These are phyloP conservation scores for Cyanoderma ruficeps DNA, from an alignment of 2,113 vertebrate species.

Conservation along the genomic window DNA sequence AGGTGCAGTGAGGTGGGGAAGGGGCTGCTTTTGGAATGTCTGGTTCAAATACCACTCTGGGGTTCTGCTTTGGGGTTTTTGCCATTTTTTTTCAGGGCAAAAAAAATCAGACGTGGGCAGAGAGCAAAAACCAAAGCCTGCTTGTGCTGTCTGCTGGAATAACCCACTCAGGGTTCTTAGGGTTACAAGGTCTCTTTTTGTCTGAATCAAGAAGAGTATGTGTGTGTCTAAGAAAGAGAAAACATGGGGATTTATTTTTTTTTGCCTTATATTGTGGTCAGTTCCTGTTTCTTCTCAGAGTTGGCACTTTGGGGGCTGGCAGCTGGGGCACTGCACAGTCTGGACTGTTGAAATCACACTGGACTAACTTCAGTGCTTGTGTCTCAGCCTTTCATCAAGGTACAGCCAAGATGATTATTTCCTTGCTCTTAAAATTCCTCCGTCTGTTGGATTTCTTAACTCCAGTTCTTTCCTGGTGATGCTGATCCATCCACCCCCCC, in stretches of 20 bases:
- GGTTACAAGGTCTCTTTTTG: neutral
- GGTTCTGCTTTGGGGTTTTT: neutral
- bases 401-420: neutral
- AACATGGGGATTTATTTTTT: accelerated
- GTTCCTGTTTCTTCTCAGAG: neutral
- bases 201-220: neutral
- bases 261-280: neutral
- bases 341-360: accelerated
- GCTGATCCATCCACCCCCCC: neutral
- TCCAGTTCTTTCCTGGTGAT: neutral
- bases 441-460: neutral
- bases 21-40: neutral
- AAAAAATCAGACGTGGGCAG: neutral
- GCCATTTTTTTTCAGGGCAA: neutral
- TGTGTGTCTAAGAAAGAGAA: neutral
- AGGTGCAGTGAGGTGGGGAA: neutral
- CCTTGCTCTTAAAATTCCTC: neutral
- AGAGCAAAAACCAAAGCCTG: neutral
- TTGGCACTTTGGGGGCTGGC: neutral
- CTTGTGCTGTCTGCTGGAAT: neutral
- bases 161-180: neutral
- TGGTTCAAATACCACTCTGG: neutral
- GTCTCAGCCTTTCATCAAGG: neutral
- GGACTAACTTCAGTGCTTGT: neutral
- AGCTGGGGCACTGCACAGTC: neutral